phyloP scores from a whole-genome alignment of 2,888 invertebrate genomes.

The Drosophila maculinotata region DNA sequence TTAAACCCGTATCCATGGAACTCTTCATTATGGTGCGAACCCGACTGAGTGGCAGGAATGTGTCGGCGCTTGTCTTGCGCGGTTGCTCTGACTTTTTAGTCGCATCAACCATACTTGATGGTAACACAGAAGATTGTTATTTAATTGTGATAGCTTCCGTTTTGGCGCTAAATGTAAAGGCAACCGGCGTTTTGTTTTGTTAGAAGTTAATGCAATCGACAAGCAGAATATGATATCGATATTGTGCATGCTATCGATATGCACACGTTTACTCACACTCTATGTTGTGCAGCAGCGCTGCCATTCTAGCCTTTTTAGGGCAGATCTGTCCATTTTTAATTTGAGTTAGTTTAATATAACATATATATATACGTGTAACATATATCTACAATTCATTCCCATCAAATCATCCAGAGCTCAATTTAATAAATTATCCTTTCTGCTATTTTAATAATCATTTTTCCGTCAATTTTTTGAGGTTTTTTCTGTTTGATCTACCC shows the following conservation, averaged over 20 bases:
- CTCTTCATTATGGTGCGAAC: conserved; percentile 84
- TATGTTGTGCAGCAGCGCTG: no score
- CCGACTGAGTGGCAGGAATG: conserved; percentile 78
- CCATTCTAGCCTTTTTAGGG: no score
- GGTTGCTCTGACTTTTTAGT: conserved; percentile 8
- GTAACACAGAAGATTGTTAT: neutral
- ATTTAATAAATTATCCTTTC: no score
- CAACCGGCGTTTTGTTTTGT: conserved; percentile 8
- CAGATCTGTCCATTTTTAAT: no score
- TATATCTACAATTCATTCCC: no score
- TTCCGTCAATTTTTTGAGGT: no score
- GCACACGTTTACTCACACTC: conserved; percentile 2
- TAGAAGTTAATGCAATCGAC: conserved; percentile 15
- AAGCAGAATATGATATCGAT: neutral
- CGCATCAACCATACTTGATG: conserved; percentile 27
- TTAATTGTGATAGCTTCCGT: neutral
- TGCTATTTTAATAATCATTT: no score
- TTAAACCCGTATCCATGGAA: conserved; percentile 82
- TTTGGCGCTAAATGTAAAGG: conserved; percentile 31
- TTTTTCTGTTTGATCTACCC: no score
- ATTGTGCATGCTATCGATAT: conserved; percentile 22
- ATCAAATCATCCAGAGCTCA: no score
- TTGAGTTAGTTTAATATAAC: no score
- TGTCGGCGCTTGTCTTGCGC: conserved; percentile 59
- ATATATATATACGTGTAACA: no score